Conservation (phyloP, 1,140 invertebrate species). For the Vollenhovia emeryi region DNA sequence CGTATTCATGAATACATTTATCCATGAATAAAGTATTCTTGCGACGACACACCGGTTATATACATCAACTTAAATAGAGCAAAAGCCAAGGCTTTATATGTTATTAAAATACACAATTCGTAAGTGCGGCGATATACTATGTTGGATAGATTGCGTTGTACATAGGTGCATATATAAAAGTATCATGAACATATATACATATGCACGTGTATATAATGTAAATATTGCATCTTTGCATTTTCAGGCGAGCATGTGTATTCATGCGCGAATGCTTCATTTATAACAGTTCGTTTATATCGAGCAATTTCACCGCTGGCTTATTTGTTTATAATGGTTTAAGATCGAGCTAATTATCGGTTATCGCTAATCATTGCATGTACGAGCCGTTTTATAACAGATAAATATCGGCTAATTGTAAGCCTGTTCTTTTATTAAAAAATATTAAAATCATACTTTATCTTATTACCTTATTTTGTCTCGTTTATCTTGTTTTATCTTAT, state of each 20-base stretch:
- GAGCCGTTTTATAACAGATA: not conserved
- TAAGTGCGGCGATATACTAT: not conserved
- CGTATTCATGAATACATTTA: conserved; percentile 5
- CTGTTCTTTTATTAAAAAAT: not conserved
- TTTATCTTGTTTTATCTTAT: too few species aligned
- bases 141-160: too few species aligned
- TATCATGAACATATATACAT: not conserved
- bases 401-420: not conserved
- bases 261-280: not conserved
- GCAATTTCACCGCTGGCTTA: not conserved
- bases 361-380: not conserved
- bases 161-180: not conserved
- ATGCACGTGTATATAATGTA: not conserved
- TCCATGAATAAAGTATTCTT: not conserved
- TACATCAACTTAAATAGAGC: not conserved
- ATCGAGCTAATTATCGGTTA: not conserved
- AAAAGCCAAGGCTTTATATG: not conserved
- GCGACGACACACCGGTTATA: not conserved
- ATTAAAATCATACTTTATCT: too few species aligned
- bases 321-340: not conserved
- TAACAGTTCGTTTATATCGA: not conserved
- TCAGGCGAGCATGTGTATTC: not conserved
- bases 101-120: not conserved
- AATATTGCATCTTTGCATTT: not conserved
- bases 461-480: too few species aligned